Conservation (phyloP, 1,140 invertebrate genomes). For the Drosophila orosa region DNA sequence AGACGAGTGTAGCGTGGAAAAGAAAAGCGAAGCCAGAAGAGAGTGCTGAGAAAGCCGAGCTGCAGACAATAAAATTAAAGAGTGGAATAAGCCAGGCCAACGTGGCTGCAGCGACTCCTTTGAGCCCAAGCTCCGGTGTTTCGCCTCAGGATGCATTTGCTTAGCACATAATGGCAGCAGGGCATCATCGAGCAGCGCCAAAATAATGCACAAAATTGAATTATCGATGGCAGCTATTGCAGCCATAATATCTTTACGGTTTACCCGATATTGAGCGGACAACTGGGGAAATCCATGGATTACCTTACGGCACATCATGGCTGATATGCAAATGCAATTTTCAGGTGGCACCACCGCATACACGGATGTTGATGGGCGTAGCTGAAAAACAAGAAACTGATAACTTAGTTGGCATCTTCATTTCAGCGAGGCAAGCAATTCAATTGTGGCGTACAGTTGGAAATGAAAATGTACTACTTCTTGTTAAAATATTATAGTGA, state of each 20-base stretch:
- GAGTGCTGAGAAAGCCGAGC: conserved; percentile 51
- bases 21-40: conserved; percentile 18
- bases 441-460: neutral
- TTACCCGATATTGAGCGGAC: conserved; percentile 51
- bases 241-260: conserved; percentile 79
- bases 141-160: conserved; percentile 73
- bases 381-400: conserved; percentile 42
- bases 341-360: conserved; percentile 35
- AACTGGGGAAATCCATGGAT: conserved; percentile 27
- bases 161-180: conserved; percentile 71
- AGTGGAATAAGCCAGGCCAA: conserved; percentile 59
- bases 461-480: neutral
- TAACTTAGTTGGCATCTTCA: conserved; percentile 60
- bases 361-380: conserved; percentile 6
- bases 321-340: conserved; percentile 76
- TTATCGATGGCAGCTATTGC: conserved; percentile 66
- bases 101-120: conserved; percentile 44
- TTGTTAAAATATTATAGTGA: neutral
- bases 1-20: conserved; percentile 57
- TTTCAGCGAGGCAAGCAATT: neutral
- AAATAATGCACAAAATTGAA: conserved; percentile 83
- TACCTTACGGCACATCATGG: conserved; percentile 36
- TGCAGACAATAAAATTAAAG: conserved; percentile 80
- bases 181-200: conserved; percentile 70
- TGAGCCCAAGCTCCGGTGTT: conserved; percentile 23